Conservation (phyloP, 1,140 invertebrate species). For the Andricus grossulariae region DNA sequence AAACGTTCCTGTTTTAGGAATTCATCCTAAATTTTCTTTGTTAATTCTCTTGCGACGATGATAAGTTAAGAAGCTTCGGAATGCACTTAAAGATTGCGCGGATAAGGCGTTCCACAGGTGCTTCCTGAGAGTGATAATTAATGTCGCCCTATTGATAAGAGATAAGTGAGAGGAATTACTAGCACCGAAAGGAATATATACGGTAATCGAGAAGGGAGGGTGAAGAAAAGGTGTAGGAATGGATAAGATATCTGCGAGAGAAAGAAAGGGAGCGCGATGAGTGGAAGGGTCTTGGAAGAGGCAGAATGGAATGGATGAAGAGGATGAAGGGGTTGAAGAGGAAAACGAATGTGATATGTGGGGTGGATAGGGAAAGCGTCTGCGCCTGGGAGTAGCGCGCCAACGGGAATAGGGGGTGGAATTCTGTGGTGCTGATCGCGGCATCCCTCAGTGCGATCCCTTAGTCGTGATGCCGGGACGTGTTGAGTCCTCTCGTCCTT, state of each 20-base stretch:
- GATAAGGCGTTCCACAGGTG: slow-evolving; percentile 50
- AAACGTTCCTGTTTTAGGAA: too few relatives aligned
- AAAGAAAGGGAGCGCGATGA: slow-evolving; percentile 4
- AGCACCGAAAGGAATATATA: background rate
- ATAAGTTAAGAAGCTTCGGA: slow-evolving; percentile 40
- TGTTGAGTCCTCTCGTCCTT: slow-evolving; percentile 64
- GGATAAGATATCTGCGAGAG: slow-evolving; percentile 32
- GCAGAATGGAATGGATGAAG: background rate
- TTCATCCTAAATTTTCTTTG: background rate
- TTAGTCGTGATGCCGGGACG: slow-evolving; percentile 74
- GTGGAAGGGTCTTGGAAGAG: background rate
- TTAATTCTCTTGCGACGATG: slow-evolving; percentile 38
- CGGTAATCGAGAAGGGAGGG: slow-evolving; percentile 13
- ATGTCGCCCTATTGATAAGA: slow-evolving; percentile 66
- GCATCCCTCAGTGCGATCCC: slow-evolving; percentile 56
- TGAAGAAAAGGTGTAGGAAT: slow-evolving; percentile 3
- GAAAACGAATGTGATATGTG: slow-evolving; percentile 37
- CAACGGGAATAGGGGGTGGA: slow-evolving; percentile 44
- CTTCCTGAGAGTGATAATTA: slow-evolving; percentile 62
- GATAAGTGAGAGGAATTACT: slow-evolving; percentile 62
- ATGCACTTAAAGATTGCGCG: slow-evolving; percentile 27
- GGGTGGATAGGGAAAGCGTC: slow-evolving; percentile 54
- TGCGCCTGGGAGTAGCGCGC: slow-evolving; percentile 46
- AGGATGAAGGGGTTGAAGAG: slow-evolving; percentile 36
- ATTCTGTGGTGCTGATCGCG: slow-evolving; percentile 44